These are phyloP conservation scores for Nixonia krombeini DNA, from an alignment of 1,140 invertebrate species.

Conservation along the genomic window DNA sequence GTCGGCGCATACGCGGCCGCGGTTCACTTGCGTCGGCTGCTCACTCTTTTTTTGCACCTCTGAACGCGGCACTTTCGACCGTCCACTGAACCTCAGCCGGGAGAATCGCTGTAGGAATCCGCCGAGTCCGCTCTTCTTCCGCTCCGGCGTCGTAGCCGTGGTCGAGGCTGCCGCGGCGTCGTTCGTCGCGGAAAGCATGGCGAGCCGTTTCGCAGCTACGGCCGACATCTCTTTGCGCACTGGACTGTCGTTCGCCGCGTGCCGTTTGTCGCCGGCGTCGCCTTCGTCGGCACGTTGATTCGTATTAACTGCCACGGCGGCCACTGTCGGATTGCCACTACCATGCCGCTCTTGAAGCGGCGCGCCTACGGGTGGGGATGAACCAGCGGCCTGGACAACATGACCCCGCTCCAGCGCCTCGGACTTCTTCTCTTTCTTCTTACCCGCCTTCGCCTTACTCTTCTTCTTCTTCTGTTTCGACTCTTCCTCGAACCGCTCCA, in stretches of 20 bases:
- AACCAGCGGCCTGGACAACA: conserved; percentile 45
- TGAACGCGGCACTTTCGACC: conserved; percentile 65
- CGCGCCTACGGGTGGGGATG: conserved; percentile 42
- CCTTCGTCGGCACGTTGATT: conserved; percentile 47
- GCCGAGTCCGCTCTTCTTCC: conserved; percentile 67
- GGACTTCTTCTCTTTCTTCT: conserved; percentile 34
- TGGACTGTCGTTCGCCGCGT: conserved; percentile 29
- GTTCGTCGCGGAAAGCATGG: conserved; percentile 51
- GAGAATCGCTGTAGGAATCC: conserved; percentile 73
- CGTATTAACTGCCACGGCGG: conserved; percentile 52
- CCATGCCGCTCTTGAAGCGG: conserved; percentile 26
- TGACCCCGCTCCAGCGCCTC: conserved; percentile 49
- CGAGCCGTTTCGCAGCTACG: conserved; percentile 66
- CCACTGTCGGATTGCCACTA: conserved; percentile 43
- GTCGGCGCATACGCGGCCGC: too few species aligned
- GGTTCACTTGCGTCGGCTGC: too few species aligned
- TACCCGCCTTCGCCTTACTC: conserved; percentile 10
- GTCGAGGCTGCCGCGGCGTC: conserved; percentile 10
- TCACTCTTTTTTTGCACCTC: conserved; percentile 57
- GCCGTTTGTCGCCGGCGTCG: conserved; percentile 31
- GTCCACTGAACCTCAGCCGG: conserved; percentile 68
- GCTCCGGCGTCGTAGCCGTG: conserved; percentile 37
- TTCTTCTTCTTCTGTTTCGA: too few species aligned
- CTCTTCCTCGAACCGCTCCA: too few species aligned
- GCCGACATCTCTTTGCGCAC: conserved; percentile 57